A percentile compares a stretch with the other conserved stretches of the same genome.
Evolutionary conservation across 2,888 invertebrate genomes (phyloP).

Genomic region (Melipona bicolor): DNA sequence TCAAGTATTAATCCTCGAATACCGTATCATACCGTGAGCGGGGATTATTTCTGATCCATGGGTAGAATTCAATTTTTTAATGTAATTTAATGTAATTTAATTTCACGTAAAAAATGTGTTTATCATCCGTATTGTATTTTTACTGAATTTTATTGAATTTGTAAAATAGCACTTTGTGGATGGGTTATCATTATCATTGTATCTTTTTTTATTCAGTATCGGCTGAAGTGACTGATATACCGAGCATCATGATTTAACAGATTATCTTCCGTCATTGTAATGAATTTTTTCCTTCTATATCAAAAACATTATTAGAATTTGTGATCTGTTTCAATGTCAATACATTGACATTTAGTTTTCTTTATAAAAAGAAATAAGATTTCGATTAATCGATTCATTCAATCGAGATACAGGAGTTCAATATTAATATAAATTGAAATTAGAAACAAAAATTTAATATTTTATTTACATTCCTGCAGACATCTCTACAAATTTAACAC

Average conservation of each 20-base stretch:
- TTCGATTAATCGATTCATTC: neutral
- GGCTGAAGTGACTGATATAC: conserved; percentile 23
- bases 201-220: conserved; percentile 29
- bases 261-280: neutral
- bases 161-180: conserved; percentile 39
- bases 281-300: neutral
- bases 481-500: no score
- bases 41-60: neutral
- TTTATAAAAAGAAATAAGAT: neutral
- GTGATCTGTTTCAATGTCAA: neutral
- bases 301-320: neutral
- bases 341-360: neutral
- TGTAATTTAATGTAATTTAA: neutral
- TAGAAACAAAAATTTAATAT: no score
- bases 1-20: conserved; percentile 43
- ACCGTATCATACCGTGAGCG: neutral
- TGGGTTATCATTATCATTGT: conserved; percentile 65
- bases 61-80: neutral
- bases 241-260: conserved; percentile 27
- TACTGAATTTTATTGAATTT: conserved; percentile 5
- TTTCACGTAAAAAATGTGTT: neutral
- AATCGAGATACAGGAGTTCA: no score
- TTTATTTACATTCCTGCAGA: no score
- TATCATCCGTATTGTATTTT: neutral
- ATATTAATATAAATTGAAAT: no score